Percentiles rank a stretch among this genome's conserved stretches.
Evolutionary conservation across 2,888 invertebrate genomes (phyloP).

Genomic region (Tetramorium bicarinatum): DNA sequence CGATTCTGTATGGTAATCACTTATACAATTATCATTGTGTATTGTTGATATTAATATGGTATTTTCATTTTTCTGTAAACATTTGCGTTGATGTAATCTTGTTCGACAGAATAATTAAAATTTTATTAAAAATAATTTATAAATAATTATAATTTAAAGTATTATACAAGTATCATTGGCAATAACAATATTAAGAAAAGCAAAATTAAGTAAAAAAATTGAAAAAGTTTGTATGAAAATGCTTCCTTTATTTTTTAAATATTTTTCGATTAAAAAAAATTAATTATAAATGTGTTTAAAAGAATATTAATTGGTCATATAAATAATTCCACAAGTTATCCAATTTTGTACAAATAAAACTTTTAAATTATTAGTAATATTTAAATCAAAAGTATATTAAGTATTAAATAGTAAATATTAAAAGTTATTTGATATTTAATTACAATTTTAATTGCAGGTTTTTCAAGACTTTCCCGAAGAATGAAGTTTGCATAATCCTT

Average conservation of each 20-base stretch:
- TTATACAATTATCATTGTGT: background rate
- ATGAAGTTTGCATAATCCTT: background rate
- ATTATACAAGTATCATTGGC: background rate
- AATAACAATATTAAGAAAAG: background rate
- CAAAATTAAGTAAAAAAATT: conserved; percentile 13
- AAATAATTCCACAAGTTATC: background rate
- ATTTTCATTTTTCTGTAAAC: background rate
- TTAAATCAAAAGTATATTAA: background rate
- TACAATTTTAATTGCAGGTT: conserved; percentile 1
- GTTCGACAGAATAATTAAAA: background rate
- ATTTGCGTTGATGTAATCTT: background rate
- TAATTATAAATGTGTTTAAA: background rate
- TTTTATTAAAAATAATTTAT: background rate
- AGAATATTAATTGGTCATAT: background rate
- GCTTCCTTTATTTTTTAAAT: background rate
- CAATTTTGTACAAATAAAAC: background rate
- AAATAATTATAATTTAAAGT: background rate
- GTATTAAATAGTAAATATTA: background rate
- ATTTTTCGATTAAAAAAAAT: background rate
- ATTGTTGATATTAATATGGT: background rate
- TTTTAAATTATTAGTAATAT: background rate
- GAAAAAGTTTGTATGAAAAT: background rate
- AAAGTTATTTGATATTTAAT: background rate
- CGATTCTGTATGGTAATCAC: background rate
- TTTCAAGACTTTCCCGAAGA: background rate